These are phyloP conservation scores for Aurelia coerulea DNA, from an alignment of 30 jellyfish, hydroid and myxozoan species.

Conservation along the genomic window DNA sequence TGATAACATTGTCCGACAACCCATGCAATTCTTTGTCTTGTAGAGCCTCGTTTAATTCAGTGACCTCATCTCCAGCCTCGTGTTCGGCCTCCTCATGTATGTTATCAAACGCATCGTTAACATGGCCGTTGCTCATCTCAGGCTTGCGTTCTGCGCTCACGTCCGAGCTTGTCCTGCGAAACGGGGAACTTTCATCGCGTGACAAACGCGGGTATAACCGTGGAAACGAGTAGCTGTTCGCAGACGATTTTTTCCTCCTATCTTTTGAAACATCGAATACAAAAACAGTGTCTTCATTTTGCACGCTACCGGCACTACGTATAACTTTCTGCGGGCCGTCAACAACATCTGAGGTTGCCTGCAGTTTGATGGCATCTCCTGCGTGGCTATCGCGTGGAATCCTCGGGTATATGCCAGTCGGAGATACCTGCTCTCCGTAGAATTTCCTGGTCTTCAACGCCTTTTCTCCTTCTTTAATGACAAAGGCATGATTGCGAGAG, in stretches of 20 bases:
- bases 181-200: conserved; percentile 1
- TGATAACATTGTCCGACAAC: neutral
- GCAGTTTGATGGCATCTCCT: neutral
- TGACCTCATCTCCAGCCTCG: conserved; percentile 6
- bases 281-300: conserved; percentile 30
- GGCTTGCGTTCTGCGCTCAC: neutral
- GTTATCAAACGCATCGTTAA: conserved; percentile 13
- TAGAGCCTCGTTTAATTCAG: neutral
- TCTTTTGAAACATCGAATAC: conserved; percentile 9
- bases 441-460: conserved; percentile 22
- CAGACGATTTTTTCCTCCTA: neutral
- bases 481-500: conserved; percentile 25
- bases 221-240: neutral
- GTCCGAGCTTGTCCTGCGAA: neutral
- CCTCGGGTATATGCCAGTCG: conserved; percentile 18
- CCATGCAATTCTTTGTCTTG: neutral
- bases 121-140: neutral
- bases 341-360: neutral
- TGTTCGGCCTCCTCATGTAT: neutral
- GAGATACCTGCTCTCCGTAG: conserved; percentile 20
- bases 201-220: conserved; percentile 43
- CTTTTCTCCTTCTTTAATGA: conserved; percentile 36
- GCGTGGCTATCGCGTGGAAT: neutral
- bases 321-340: too few species aligned
- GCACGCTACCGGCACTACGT: neutral